These are phyloP conservation scores for Perizoma flavofasciatum DNA, from an alignment of 2,888 invertebrate genomes.

Conservation along the genomic window DNA sequence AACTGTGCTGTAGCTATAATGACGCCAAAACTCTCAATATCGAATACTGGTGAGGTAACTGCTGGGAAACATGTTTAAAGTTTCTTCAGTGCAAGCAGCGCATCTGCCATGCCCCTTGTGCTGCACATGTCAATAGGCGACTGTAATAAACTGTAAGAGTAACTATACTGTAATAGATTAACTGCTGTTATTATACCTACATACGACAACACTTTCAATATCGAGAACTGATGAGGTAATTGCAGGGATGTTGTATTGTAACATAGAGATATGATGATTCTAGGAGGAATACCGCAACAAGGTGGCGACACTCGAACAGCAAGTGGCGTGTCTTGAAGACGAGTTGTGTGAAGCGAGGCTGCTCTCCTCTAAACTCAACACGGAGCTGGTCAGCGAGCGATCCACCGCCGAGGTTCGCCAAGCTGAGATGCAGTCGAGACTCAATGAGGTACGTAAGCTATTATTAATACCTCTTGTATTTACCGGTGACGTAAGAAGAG, in stretches of 20 bases:
- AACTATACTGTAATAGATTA: too few species aligned
- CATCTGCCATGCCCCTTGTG: too few species aligned
- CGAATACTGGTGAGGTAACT: conserved; percentile 89
- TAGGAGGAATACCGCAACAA: conserved; percentile 88
- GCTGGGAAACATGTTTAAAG: too few species aligned
- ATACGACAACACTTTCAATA: too few species aligned
- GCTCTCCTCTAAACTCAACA: conserved; percentile 92
- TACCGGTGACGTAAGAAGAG: neutral
- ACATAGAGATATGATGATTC: neutral
- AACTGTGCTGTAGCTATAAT: conserved; percentile 75
- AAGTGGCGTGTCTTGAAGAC: conserved; percentile 93
- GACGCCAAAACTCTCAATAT: conserved; percentile 85
- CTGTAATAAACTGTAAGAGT: too few species aligned
- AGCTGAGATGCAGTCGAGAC: conserved; percentile 94
- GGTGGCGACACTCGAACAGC: conserved; percentile 90
- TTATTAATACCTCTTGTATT: conserved; percentile 1
- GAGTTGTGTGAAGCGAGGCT: conserved; percentile 93
- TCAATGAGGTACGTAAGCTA: conserved; percentile 87
- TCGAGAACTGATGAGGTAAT: neutral
- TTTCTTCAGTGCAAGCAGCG: too few species aligned
- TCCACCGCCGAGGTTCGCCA: conserved; percentile 93
- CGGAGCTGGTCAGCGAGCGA: conserved; percentile 94
- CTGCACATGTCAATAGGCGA: too few species aligned
- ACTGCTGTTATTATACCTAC: too few species aligned
- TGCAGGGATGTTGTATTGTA: neutral